Evolutionary conservation across 1,140 invertebrate species (phyloP).

Genomic region (Aricia agestis): DNA sequence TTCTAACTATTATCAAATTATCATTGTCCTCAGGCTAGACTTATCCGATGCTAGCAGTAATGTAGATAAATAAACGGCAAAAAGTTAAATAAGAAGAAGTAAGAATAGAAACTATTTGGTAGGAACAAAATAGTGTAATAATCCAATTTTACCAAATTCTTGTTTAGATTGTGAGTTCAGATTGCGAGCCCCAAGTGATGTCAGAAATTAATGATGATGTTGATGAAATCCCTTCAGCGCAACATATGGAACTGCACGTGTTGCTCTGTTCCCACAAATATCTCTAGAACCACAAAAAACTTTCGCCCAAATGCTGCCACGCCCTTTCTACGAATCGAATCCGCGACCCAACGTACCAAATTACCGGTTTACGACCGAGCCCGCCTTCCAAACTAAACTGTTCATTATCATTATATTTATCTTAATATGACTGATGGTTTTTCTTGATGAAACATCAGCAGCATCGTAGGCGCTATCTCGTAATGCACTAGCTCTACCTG

Average conservation of each 20-base stretch:
- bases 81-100: too few relatives aligned
- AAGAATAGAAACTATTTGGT: too few relatives aligned
- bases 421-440: not conserved
- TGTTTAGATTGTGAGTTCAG: too few relatives aligned
- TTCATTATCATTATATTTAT: not conserved
- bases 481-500: not conserved
- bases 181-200: not conserved
- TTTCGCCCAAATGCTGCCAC: constrained; percentile 40
- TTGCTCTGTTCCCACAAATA: constrained; percentile 22
- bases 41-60: not conserved
- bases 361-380: constrained; percentile 31
- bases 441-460: not conserved
- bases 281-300: constrained; percentile 41
- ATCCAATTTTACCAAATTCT: too few relatives aligned
- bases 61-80: too few relatives aligned
- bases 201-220: not conserved
- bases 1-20: not conserved
- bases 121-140: too few relatives aligned
- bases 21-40: not conserved
- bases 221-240: not conserved
- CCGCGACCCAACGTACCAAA: constrained; percentile 34
- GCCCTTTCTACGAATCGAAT: constrained; percentile 45
- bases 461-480: not conserved
- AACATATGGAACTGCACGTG: constrained; percentile 7
- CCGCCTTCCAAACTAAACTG: constrained; percentile 20